phyloP scores from a whole-genome alignment of 2,797 vertebrate species.

The Sebastiscus tertius region DNA sequence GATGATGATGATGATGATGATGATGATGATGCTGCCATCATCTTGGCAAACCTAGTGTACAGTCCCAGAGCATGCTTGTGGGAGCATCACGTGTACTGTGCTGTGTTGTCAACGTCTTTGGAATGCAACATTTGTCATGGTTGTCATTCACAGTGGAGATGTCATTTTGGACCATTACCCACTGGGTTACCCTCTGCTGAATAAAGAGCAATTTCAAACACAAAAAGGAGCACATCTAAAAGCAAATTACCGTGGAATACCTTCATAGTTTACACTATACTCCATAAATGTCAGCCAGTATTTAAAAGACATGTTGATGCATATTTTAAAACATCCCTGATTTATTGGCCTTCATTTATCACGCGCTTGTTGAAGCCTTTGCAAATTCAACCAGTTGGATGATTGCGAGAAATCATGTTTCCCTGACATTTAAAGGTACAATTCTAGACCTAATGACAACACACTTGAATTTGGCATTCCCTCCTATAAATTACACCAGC shows the following conservation, averaged over 20 bases:
- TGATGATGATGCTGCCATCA: slow-evolving; percentile 42
- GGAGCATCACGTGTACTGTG: slow-evolving; percentile 81
- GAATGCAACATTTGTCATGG: slow-evolving; percentile 82
- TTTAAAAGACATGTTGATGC: slow-evolving; percentile 34
- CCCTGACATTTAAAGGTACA: too few relatives aligned
- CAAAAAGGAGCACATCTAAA: slow-evolving; percentile 31
- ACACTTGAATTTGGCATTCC: neutral
- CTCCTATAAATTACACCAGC: neutral
- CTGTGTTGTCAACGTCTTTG: slow-evolving; percentile 82
- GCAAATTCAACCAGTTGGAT: neutral
- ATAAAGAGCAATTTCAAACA: slow-evolving; percentile 44
- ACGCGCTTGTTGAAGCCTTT: slow-evolving; percentile 1
- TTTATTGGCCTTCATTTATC: slow-evolving; percentile 74
- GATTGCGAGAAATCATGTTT: neutral
- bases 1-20: neutral
- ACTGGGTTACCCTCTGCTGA: slow-evolving; percentile 52
- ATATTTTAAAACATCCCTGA: slow-evolving; percentile 35
- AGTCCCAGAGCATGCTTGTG: slow-evolving; percentile 83
- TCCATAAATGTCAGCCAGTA: slow-evolving; percentile 40
- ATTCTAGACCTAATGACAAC: too few relatives aligned
- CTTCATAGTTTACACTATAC: slow-evolving; percentile 19
- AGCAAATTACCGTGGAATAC: slow-evolving; percentile 15
- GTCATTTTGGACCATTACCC: slow-evolving; percentile 58
- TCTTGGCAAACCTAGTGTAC: slow-evolving; percentile 76
- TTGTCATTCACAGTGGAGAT: slow-evolving; percentile 74